Evolutionary conservation across 37 sponge, comb jelly and placozoan genomes (phyloP).

Genomic region (Aplysina aerophoba): DNA sequence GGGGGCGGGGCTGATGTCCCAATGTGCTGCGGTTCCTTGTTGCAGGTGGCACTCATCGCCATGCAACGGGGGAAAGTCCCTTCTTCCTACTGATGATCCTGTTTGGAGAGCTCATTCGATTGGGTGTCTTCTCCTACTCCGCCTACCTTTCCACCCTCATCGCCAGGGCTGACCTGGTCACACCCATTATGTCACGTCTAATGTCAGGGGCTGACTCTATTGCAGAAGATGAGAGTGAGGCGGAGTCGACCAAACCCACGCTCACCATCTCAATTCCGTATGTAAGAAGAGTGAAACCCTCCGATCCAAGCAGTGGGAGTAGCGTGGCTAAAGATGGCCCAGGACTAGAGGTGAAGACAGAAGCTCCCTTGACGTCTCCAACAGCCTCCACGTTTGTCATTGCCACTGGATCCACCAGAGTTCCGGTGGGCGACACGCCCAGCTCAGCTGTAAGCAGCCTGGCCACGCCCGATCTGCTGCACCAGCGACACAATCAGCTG

Average conservation of each 20-base stretch:
- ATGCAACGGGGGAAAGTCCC: slow-evolving; percentile 45
- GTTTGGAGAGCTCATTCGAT: slow-evolving; percentile 88
- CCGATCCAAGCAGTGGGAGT: background rate
- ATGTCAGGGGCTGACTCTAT: slow-evolving; percentile 2
- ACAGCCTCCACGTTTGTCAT: slow-evolving; percentile 9
- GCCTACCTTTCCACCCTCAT: slow-evolving; percentile 89
- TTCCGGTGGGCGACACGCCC: background rate
- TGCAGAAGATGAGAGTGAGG: slow-evolving; percentile 6
- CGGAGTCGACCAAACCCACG: background rate
- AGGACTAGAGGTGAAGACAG: background rate
- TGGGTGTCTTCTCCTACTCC: slow-evolving; percentile 85
- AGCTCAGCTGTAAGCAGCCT: background rate
- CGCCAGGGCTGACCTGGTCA: slow-evolving; percentile 82
- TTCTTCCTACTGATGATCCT: slow-evolving; percentile 84
- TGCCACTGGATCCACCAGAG: background rate
- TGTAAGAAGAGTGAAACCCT: slow-evolving; percentile 7
- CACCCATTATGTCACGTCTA: slow-evolving; percentile 69
- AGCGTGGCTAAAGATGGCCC: background rate
- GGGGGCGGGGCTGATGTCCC: background rate
- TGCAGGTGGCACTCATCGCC: background rate
- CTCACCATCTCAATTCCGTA: slow-evolving; percentile 29
- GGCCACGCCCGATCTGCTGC: background rate
- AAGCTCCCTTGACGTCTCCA: background rate
- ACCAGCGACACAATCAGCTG: slow-evolving; percentile 17
- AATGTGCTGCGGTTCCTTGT: background rate